phyloP scores from a whole-genome alignment of 2,888 invertebrate genomes.

The Limnephilus lunatus region DNA sequence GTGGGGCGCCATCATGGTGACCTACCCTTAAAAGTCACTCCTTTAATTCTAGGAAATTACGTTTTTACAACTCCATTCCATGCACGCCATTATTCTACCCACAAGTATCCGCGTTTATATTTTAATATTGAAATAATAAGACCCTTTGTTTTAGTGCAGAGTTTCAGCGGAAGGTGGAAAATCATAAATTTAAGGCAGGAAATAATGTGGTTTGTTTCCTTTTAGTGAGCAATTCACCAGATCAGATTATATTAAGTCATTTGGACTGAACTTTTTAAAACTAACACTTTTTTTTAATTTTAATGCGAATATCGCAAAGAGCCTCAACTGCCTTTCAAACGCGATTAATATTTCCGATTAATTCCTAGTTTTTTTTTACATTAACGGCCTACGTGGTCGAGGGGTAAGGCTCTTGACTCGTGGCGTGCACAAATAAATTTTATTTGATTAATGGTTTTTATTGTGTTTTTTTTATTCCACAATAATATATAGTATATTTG shows the following conservation, averaged over 20 bases:
- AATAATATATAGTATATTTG: too few relatives aligned
- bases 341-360: too few relatives aligned
- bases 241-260: not conserved
- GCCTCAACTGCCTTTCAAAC: too few relatives aligned
- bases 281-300: too few relatives aligned
- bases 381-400: too few relatives aligned
- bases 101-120: not conserved
- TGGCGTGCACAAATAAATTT: too few relatives aligned
- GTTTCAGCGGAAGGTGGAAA: not conserved
- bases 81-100: not conserved
- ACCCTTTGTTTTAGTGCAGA: not conserved
- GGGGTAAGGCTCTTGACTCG: too few relatives aligned
- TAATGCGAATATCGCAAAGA: too few relatives aligned
- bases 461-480: too few relatives aligned
- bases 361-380: too few relatives aligned
- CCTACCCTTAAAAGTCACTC: slow-evolving; percentile 13
- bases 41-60: not conserved
- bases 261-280: not conserved
- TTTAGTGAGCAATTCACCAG: not conserved
- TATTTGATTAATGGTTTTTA: too few relatives aligned
- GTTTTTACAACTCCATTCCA: not conserved
- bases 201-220: not conserved
- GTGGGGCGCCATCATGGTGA: not conserved
- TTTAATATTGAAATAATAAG: not conserved
- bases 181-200: not conserved